Evolutionary conservation across 2,797 vertebrate genomes (phyloP).

Genomic region (Botia almorhae): DNA sequence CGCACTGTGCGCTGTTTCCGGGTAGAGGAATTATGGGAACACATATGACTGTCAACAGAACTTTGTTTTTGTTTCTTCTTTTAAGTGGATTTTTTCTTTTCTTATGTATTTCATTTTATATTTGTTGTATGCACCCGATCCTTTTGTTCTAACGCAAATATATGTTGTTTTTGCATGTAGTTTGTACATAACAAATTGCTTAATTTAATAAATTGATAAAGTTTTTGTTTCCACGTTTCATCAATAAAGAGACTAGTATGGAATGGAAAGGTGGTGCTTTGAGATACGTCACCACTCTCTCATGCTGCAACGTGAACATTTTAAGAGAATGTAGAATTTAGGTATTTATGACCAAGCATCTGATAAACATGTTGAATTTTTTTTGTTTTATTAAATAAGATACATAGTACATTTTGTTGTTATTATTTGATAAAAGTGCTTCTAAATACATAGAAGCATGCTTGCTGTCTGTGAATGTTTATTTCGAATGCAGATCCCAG

Average conservation of each 20-base stretch:
- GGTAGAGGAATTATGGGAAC: slow-evolving; percentile 36
- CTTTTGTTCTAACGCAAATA: no score
- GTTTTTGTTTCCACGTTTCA: no score
- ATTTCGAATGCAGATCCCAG: neutral
- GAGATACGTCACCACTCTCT: no score
- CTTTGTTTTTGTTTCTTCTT: neutral
- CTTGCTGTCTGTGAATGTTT: neutral
- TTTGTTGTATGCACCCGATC: no score
- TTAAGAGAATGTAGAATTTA: neutral
- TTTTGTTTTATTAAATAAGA: no score
- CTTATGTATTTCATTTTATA: no score
- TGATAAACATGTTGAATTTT: neutral
- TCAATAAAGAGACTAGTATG: neutral
- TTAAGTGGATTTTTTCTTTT: no score
- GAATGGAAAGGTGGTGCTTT: neutral
- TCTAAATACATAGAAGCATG: neutral
- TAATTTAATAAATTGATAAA: no score
- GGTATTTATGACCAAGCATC: no score
- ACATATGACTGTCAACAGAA: neutral
- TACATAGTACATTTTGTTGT: no score
- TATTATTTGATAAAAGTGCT: neutral
- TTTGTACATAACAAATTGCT: no score
- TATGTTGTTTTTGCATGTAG: no score
- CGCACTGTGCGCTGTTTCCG: slow-evolving; percentile 33
- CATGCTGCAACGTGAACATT: neutral